Evolutionary conservation across 2,797 vertebrate genomes (phyloP).

Genomic region (Vultur gryphus): DNA sequence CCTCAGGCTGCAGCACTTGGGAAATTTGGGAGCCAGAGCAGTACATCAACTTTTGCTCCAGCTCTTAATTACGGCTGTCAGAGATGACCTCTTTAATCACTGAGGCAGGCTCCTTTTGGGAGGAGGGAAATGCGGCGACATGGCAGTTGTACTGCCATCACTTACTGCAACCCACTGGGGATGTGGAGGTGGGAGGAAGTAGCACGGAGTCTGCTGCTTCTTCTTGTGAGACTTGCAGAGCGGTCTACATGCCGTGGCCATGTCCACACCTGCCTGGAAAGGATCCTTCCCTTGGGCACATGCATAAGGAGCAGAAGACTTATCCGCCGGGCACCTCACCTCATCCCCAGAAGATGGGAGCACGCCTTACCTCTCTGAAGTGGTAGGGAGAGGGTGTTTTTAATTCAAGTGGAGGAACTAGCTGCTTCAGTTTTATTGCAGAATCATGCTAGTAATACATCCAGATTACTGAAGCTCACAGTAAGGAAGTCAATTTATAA

Average conservation of each 20-base stretch:
- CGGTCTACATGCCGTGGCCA: accelerated
- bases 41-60: neutral
- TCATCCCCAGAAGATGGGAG: neutral
- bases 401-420: constrained; percentile 28
- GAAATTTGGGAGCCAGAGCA: neutral
- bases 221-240: neutral
- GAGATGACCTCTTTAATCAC: neutral
- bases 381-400: constrained; percentile 30
- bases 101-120: neutral
- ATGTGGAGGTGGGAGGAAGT: neutral
- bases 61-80: neutral
- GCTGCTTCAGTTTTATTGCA: constrained; percentile 43
- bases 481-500: constrained; percentile 67
- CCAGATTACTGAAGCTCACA: constrained; percentile 57
- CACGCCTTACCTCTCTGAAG: constrained; percentile 11
- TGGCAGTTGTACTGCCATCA: neutral
- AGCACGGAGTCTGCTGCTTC: neutral
- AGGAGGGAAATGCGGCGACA: accelerated
- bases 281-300: neutral
- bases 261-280: neutral
- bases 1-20: neutral
- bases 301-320: neutral
- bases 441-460: constrained; percentile 51
- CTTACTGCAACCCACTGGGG: neutral
- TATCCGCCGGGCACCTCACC: neutral